These are phyloP conservation scores for Drosophila yooni DNA, from an alignment of 2,888 invertebrate genomes.

Conservation along the genomic window DNA sequence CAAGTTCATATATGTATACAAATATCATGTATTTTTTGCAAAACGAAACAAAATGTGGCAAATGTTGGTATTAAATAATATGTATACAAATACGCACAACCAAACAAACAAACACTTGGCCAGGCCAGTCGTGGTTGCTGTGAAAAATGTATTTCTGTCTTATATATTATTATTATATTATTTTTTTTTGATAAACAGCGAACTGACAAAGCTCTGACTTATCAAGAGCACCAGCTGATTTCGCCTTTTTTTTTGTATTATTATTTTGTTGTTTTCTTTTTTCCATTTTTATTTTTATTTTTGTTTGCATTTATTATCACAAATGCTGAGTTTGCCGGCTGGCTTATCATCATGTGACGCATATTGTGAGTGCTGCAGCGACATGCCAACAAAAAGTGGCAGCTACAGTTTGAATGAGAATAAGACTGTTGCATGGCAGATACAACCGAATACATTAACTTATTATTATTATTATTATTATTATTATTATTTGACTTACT, in stretches of 20 bases:
- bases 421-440: background rate
- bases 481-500: background rate
- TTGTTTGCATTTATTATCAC: conserved; percentile 28
- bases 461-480: background rate
- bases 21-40: background rate
- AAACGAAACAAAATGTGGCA: background rate
- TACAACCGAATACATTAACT: background rate
- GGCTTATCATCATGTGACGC: conserved; percentile 67
- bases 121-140: background rate
- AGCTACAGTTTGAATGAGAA: background rate
- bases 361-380: conserved; percentile 31
- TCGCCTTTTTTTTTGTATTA: conserved; percentile 10
- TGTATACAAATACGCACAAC: background rate
- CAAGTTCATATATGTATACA: conserved; percentile 10
- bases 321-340: conserved; percentile 24
- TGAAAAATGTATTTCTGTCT: conserved; percentile 8
- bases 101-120: background rate
- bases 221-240: conserved; percentile 48
- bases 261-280: background rate
- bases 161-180: background rate
- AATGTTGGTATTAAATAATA: background rate
- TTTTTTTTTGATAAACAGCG: conserved; percentile 25
- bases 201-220: conserved; percentile 20
- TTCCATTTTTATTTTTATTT: conserved; percentile 4
- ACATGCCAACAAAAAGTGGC: conserved; percentile 19